A percentile compares a stretch with the other conserved stretches of the same genome.
Evolutionary conservation across 1,140 invertebrate genomes (phyloP).

Genomic region (Augochlora pura): DNA sequence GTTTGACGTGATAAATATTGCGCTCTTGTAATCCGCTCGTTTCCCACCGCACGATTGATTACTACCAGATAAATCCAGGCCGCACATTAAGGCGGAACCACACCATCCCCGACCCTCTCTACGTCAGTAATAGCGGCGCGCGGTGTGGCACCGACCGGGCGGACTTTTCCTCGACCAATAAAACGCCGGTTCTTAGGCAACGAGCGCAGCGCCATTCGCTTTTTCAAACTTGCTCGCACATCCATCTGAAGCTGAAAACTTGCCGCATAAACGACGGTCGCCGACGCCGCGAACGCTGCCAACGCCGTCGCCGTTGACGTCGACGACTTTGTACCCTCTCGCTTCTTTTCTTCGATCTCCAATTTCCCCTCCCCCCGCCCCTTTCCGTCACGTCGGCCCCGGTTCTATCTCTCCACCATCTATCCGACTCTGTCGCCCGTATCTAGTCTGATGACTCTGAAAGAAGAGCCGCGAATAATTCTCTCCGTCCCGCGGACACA

Average conservation of each 20-base stretch:
- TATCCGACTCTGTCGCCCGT: constrained; percentile 54
- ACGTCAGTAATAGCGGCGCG: constrained; percentile 29
- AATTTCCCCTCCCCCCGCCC: constrained; percentile 1
- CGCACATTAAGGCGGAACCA: constrained; percentile 72
- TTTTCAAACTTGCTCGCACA: constrained; percentile 69
- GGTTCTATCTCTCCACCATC: constrained; percentile 45
- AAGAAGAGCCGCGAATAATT: constrained; percentile 51
- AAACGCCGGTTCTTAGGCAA: constrained; percentile 70
- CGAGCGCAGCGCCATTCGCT: constrained; percentile 64
- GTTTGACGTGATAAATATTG: constrained; percentile 76
- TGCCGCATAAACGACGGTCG: constrained; percentile 48
- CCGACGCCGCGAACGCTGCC: constrained; percentile 3
- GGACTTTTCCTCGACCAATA: constrained; percentile 71
- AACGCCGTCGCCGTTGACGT: not conserved
- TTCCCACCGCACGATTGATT: constrained; percentile 73
- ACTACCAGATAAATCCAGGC: constrained; percentile 74
- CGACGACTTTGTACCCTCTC: constrained; percentile 43
- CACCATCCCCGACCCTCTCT: constrained; percentile 34
- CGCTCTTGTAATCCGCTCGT: constrained; percentile 67
- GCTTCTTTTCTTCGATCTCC: constrained; percentile 26
- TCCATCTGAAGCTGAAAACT: constrained; percentile 66
- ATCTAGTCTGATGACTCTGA: constrained; percentile 57
- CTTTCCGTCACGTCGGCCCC: not conserved
- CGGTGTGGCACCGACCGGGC: constrained; percentile 31
- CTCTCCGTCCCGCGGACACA: not conserved